phyloP scores from a whole-genome alignment of 2,888 invertebrate species.

The Drosophila kuntzei region DNA sequence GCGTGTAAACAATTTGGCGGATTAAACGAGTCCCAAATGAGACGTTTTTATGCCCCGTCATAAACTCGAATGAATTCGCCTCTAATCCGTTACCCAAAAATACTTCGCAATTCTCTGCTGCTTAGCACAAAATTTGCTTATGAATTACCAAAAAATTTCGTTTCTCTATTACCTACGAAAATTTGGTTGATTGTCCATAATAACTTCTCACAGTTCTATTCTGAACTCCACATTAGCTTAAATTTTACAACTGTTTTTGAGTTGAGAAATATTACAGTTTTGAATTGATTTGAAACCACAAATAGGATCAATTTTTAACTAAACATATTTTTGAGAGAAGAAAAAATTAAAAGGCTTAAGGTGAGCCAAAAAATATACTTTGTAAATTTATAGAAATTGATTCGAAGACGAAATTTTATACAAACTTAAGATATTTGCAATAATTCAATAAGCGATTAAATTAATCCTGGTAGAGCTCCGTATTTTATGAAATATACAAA shows the following conservation, averaged over 20 bases:
- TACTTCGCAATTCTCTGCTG: conserved; percentile 9
- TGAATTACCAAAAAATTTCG: conserved; percentile 4
- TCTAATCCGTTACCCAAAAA: conserved; percentile 49
- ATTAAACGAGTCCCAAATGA: conserved; percentile 81
- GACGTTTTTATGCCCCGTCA: conserved; percentile 74
- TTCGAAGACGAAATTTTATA: no score
- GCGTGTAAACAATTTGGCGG: conserved; percentile 77
- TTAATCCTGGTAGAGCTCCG: no score
- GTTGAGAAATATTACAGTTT: no score
- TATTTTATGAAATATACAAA: no score
- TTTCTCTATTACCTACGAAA: not conserved
- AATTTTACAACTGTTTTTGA: not conserved
- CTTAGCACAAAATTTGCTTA: conserved; percentile 6
- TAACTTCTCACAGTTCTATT: not conserved
- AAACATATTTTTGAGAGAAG: no score
- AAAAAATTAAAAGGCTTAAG: no score
- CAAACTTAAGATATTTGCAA: no score
- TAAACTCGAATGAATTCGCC: conserved; percentile 52
- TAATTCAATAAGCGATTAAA: no score
- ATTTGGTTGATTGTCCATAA: not conserved
- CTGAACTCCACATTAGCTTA: not conserved
- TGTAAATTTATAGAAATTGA: no score
- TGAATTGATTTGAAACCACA: no score
- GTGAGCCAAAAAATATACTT: no score
- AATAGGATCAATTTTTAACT: no score